These are phyloP conservation scores for Actinia equina DNA, from an alignment of 64 coral and sea anemone genomes.

Conservation along the genomic window DNA sequence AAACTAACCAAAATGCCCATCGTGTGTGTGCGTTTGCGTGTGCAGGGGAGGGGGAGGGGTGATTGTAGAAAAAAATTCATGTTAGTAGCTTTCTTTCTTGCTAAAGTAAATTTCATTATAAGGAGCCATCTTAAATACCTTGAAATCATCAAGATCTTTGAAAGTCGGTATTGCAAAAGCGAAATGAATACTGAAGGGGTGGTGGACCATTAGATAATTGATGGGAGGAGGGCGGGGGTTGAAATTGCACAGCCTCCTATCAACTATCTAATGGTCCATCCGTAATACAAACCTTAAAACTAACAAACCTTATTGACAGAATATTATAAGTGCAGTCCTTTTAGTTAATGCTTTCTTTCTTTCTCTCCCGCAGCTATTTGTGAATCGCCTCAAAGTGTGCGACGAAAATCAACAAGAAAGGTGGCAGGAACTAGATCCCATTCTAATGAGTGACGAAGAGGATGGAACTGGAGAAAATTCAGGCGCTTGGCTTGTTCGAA, in stretches of 20 bases:
- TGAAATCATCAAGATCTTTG: no score
- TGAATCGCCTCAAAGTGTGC: conserved; percentile 6
- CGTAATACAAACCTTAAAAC: no score
- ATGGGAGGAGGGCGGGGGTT: no score
- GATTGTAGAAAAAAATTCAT: background rate
- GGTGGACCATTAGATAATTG: no score
- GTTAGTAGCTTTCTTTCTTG: background rate
- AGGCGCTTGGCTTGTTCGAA: conserved; percentile 22
- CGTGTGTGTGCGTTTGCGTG: background rate
- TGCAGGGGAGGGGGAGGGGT: background rate
- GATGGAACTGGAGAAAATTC: conserved; percentile 16
- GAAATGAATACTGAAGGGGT: no score
- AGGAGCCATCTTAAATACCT: no score
- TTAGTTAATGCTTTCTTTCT: conserved; percentile 10
- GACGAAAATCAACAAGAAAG: background rate
- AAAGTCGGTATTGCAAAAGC: no score
- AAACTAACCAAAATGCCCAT: background rate
- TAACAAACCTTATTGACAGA: no score
- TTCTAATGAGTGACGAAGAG: conserved; percentile 38
- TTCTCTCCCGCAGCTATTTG: background rate
- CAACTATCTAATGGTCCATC: no score
- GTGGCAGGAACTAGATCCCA: background rate
- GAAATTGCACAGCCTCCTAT: no score
- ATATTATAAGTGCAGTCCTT: background rate
- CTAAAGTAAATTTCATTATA: no score